Evolutionary conservation across 2,888 invertebrate genomes (phyloP).

Genomic region (Mythimna loreyi): DNA sequence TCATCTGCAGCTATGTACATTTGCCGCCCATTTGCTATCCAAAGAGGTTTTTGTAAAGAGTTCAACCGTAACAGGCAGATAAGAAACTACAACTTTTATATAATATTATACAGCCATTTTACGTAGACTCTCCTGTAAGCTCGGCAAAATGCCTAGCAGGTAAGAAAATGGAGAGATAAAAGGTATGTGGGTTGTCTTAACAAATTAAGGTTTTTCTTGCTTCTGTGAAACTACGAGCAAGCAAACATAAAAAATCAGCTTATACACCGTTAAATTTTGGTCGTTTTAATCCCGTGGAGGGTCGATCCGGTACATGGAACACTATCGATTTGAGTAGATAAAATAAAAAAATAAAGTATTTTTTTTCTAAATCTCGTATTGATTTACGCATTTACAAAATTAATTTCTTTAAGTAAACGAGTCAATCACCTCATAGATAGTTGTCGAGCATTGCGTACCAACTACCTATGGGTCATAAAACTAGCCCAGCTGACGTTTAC

Average conservation of each 20-base stretch:
- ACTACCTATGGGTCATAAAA: no score
- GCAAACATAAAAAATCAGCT: not conserved
- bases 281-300: no score
- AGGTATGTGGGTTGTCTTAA: constrained; percentile 28
- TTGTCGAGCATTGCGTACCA: no score
- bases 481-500: no score
- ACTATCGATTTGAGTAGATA: no score
- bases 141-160: constrained; percentile 24
- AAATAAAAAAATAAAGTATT: no score
- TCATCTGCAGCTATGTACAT: constrained; percentile 53
- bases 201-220: constrained; percentile 17
- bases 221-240: constrained; percentile 7
- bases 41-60: constrained; percentile 64
- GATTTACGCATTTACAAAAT: no score
- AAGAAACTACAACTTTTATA: constrained; percentile 53
- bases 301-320: no score
- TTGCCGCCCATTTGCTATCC: constrained; percentile 57
- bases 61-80: constrained; percentile 65
- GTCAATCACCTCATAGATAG: no score
- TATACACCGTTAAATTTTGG: no score
- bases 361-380: no score
- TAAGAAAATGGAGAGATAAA: constrained; percentile 46
- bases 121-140: constrained; percentile 22
- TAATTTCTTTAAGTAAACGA: no score
- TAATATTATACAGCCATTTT: constrained; percentile 27